These are phyloP conservation scores for Paraplagusia blochii DNA, from an alignment of 2,113 vertebrate genomes.

Conservation along the genomic window DNA sequence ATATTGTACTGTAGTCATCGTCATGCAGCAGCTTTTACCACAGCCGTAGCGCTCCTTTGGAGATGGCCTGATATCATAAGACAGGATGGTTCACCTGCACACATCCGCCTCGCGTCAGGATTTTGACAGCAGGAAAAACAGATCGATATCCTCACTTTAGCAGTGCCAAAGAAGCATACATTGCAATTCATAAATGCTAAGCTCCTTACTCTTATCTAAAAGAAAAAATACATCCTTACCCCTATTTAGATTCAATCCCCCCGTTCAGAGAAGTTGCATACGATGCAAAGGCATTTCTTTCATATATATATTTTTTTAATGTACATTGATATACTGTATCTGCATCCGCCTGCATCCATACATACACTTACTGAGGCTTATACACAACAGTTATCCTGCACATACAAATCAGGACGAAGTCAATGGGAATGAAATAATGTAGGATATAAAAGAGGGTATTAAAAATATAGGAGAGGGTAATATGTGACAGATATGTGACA, in stretches of 20 bases:
- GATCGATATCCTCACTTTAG: conserved; percentile 13
- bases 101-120: conserved; percentile 6
- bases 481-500: conserved; percentile 25
- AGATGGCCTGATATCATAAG: conserved; percentile 20
- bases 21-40: neutral
- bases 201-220: conserved; percentile 37
- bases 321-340: conserved; percentile 39
- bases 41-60: conserved; percentile 10
- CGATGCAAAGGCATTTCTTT: conserved; percentile 30
- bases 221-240: conserved; percentile 17
- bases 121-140: conserved; percentile 24
- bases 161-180: conserved; percentile 18
- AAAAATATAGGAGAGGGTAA: conserved; percentile 14
- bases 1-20: neutral
- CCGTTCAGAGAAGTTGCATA: neutral
- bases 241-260: no score
- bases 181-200: conserved; percentile 31
- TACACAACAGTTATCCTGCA: conserved; percentile 15
- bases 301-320: no score
- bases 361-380: conserved; percentile 12
- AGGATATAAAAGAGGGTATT: conserved; percentile 32
- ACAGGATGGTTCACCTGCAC: neutral
- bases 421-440: conserved; percentile 7
- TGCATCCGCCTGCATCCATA: conserved; percentile 5
- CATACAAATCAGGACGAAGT: conserved; percentile 1